Base-by-base conservation (phyloP, 2,888 invertebrate genomes). In the Orchesella flavescens region DNA sequence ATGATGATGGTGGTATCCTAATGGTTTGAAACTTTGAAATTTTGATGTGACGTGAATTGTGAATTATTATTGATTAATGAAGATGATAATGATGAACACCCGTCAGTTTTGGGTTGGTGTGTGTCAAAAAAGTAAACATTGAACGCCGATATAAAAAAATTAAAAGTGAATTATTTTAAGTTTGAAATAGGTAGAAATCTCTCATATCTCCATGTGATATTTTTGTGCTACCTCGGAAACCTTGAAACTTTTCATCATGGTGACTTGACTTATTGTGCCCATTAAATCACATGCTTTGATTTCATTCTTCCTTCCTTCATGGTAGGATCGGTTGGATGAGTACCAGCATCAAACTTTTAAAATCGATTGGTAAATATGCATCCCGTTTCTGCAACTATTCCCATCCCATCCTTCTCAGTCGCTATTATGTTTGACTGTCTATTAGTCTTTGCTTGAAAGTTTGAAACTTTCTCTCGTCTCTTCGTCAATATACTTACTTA, bases 181-280 rank as follows among this genome's bases (percentile, higher is more conserved):
- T n/a, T n/a, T 57, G 57, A 57, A 57, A 57, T 57, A 15, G n/a
- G 5, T 57, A 57, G 57, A n/a, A n/a, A 57, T n/a, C n/a, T n/a
- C n/a, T n/a, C n/a, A n/a, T n/a, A n/a, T n/a, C n/a, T n/a, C 23
- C 24, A 7, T 9, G 65, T 10, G 34, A 12, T 34, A 13, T 3
- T 72, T 57, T 21, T n/a, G 24, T 23, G 74, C 61, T 74, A n/a
- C 74, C 74, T 65, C 63, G 74, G 74, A 74, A 74, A 74, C 57
- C n/a, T 59, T 17, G 19, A 59, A 4, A 19, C 34, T 34, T 34
- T 7, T 34, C 34, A 34, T 55, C 34, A 1, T 21, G 15, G 24
- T 12, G 21, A 1, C n/a, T 19, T 19, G 17, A n/a, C n/a, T 59
- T 17, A 17, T 19, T 59, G 2, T 17, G 12, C n/a, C n/a, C n/a